A percentile compares a stretch with the other conserved stretches of the same genome.
These are phyloP conservation scores for Esox masquinongy DNA, from an alignment of 2,797 vertebrate species.

Conservation along the genomic window DNA sequence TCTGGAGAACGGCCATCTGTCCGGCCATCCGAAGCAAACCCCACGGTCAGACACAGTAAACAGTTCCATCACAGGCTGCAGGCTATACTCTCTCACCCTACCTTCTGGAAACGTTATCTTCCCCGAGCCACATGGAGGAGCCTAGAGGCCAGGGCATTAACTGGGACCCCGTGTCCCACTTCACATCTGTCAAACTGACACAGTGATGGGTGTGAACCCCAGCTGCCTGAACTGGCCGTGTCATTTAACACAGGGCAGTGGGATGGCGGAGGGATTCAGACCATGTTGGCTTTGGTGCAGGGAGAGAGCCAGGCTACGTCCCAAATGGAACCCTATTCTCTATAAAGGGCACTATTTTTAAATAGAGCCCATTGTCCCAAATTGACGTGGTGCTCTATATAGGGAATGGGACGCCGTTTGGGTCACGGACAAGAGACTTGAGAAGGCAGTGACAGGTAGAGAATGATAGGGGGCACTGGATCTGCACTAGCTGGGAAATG, in stretches of 20 bases:
- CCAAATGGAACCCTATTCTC: background rate
- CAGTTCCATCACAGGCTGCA: conserved; percentile 53
- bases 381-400: background rate
- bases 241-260: conserved; percentile 18
- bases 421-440: background rate
- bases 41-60: conserved; percentile 55
- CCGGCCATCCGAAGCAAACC: conserved; percentile 56
- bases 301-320: background rate
- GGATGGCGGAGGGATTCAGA: background rate
- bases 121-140: conserved; percentile 50
- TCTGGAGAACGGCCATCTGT: conserved; percentile 55
- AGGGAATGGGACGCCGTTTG: conserved; percentile 15
- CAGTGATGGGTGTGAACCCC: conserved; percentile 8
- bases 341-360: background rate
- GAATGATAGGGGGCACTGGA: conserved; percentile 7
- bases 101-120: conserved; percentile 65
- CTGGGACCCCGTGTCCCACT: conserved; percentile 35
- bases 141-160: conserved; percentile 49
- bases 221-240: conserved; percentile 35
- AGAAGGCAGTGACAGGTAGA: conserved; percentile 1
- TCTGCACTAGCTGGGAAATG: conserved; percentile 27
- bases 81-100: conserved; percentile 4
- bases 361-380: background rate
- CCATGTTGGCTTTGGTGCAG: too few species aligned
- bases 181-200: conserved; percentile 31